These are phyloP conservation scores for Trachops cirrhosus DNA, from an alignment of 2,797 vertebrate genomes.

Conservation along the genomic window DNA sequence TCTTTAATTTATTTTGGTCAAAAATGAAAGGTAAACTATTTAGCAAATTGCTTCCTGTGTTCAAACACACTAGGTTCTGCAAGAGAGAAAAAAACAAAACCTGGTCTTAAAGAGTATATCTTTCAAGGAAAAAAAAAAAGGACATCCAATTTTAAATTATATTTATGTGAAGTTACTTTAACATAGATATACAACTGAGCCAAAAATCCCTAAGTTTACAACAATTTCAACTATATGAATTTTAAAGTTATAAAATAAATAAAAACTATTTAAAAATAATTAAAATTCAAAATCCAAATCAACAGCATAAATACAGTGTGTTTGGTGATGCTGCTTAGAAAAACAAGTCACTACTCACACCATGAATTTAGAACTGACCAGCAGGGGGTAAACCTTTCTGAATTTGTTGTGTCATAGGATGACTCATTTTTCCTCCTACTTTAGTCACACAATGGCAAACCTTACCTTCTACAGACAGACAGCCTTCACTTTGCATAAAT, in stretches of 20 bases:
- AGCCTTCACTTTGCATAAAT: neutral
- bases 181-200: neutral
- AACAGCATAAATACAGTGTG: neutral
- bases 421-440: neutral
- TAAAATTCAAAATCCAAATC: neutral
- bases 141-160: neutral
- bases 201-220: neutral
- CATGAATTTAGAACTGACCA: neutral
- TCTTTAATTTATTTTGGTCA: neutral
- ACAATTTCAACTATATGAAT: neutral
- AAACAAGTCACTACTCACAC: neutral
- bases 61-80: neutral
- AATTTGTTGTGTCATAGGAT: neutral
- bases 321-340: neutral
- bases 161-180: neutral
- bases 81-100: neutral
- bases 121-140: neutral
- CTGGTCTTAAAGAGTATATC: neutral
- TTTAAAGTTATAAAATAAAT: neutral
- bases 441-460: neutral
- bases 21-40: neutral
- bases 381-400: neutral
- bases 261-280: neutral
- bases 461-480: neutral
- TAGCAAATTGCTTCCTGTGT: neutral